Evolutionary conservation across 1,140 invertebrate species (phyloP).

Genomic region (Eurytemora carolleeae): DNA sequence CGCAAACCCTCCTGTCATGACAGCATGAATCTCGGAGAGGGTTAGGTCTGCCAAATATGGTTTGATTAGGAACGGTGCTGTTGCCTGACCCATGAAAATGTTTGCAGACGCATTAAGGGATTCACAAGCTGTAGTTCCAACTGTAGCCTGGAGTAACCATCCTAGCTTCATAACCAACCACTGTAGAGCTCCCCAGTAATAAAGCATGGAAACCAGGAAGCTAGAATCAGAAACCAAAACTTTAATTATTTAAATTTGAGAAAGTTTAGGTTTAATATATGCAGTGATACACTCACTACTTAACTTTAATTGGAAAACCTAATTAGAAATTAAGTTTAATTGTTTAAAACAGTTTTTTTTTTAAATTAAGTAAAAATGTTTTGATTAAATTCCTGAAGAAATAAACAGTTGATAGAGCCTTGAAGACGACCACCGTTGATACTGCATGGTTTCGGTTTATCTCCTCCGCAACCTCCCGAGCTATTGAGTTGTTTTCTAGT

Average conservation of each 20-base stretch:
- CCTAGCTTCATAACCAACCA: conserved; percentile 61
- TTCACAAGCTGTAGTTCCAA: conserved; percentile 74
- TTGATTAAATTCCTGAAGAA: no score
- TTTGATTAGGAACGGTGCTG: conserved; percentile 57
- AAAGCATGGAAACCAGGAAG: conserved; percentile 62
- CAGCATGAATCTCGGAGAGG: conserved; percentile 66
- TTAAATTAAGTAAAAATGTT: no score
- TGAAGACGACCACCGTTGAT: not conserved
- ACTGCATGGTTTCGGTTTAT: not conserved
- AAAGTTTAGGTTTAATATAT: no score
- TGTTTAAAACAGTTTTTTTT: no score
- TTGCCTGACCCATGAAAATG: conserved; percentile 67
- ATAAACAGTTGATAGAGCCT: not conserved
- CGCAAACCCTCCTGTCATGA: conserved; percentile 82
- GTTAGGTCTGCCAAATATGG: conserved; percentile 61
- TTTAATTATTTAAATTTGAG: no score
- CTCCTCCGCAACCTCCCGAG: not conserved
- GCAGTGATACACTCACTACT: no score
- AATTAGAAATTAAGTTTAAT: no score
- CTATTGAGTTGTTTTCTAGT: not conserved
- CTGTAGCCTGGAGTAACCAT: conserved; percentile 42
- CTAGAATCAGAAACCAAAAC: conserved; percentile 54
- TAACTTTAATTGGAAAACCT: no score
- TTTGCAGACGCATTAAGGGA: conserved; percentile 72
- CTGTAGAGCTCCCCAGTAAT: conserved; percentile 69